phyloP scores from a whole-genome alignment of 2,113 vertebrate genomes.

The Potamarius usumacintae region DNA sequence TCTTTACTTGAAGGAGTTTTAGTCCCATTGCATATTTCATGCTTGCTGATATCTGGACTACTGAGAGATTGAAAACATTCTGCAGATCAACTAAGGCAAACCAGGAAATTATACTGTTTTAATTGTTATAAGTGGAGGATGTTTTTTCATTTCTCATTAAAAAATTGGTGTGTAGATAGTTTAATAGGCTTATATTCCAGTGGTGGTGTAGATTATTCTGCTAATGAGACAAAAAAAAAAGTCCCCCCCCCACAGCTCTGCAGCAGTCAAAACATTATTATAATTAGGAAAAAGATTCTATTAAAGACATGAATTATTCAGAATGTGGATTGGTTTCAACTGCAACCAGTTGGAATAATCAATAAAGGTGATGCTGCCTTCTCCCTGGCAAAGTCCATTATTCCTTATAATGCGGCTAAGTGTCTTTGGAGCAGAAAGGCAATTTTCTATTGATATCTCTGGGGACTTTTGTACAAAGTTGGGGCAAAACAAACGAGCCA shows the following conservation, averaged over 20 bases:
- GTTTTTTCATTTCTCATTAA: conserved; percentile 67
- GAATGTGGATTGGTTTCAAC: conserved; percentile 65
- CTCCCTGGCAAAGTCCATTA: conserved; percentile 74
- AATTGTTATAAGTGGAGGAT: conserved; percentile 61
- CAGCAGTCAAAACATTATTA: conserved; percentile 66
- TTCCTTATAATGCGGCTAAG: conserved; percentile 71
- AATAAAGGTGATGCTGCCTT: conserved; percentile 67
- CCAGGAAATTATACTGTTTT: conserved; percentile 73
- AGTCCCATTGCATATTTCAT: conserved; percentile 40
- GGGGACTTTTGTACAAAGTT: conserved; percentile 58
- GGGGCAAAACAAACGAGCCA: conserved; percentile 32
- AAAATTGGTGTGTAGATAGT: conserved; percentile 71
- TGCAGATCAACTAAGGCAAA: conserved; percentile 66
- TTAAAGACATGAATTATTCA: conserved; percentile 74
- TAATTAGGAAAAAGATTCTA: conserved; percentile 72
- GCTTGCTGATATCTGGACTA: conserved; percentile 36
- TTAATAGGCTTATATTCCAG: conserved; percentile 62
- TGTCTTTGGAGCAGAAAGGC: conserved; percentile 76
- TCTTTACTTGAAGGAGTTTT: conserved; percentile 19
- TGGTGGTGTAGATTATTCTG: conserved; percentile 61
- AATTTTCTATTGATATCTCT: conserved; percentile 78
- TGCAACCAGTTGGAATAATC: conserved; percentile 72
- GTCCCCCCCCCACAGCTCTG: conserved; percentile 37
- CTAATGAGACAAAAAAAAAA: conserved; percentile 36
- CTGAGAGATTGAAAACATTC: background rate